Evolutionary conservation across 1,140 invertebrate genomes (phyloP).

Genomic region (Bombus confusus): DNA sequence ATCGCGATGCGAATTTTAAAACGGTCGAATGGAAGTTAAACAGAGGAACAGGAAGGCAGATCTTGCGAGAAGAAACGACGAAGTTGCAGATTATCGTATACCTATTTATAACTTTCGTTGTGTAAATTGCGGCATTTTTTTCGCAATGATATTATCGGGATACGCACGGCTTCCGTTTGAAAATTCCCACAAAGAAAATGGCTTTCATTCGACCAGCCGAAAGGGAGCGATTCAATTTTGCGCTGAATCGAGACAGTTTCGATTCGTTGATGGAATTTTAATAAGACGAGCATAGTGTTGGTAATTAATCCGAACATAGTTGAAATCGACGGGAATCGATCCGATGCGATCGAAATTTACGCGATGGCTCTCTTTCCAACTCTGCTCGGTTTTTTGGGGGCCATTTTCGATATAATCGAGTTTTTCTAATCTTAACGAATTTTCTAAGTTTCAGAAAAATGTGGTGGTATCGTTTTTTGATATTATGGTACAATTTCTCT

Average conservation of each 20-base stretch:
- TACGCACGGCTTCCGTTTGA: background rate
- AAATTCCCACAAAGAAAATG: background rate
- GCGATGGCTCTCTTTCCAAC: too few species aligned
- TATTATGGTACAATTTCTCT: too few species aligned
- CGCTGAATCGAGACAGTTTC: background rate
- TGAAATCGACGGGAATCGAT: background rate
- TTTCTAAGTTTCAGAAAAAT: too few species aligned
- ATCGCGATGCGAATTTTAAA: background rate
- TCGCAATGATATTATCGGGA: background rate
- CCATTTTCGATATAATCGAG: too few species aligned
- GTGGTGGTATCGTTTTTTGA: too few species aligned
- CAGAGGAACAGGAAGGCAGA: background rate
- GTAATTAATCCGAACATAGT: background rate
- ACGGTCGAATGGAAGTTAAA: background rate
- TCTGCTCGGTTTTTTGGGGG: too few species aligned
- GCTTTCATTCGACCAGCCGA: background rate
- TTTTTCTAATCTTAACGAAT: too few species aligned
- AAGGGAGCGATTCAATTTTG: constrained; percentile 1
- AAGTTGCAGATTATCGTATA: background rate
- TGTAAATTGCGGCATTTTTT: background rate
- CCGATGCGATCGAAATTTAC: too few species aligned
- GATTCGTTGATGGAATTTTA: constrained; percentile 26
- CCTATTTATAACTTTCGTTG: background rate
- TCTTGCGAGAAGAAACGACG: background rate
- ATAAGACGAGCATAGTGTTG: background rate